Base-by-base conservation (phyloP, 2,113 vertebrate genomes). In the Fulmarus glacialis region DNA sequence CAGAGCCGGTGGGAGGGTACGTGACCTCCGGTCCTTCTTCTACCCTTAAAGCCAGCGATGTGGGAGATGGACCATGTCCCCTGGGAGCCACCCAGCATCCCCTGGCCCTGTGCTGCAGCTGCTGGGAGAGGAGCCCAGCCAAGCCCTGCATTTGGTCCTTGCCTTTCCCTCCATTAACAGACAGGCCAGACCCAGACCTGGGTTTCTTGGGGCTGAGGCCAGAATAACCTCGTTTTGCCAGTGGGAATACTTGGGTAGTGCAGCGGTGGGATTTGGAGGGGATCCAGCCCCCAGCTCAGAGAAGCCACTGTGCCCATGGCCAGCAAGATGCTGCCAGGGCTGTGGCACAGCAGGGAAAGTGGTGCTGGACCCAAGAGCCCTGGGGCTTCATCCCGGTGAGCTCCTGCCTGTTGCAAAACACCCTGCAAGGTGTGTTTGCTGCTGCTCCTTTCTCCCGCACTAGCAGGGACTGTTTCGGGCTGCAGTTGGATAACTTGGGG, bases 341-440 rank as follows among this genome's bases (percentile, higher is more conserved):
- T 71, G 18, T 24, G 68, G 20, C 17, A 58, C 1, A 14, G 66
- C 60, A 82, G 38, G 34, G 16, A 50, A 75, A 60, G 36, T 16
- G 42, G 13, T 66, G 18, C 71, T 20, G 5, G 30, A 23, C 45
- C 59, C 7, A 5, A 36, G 45, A 66, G 42, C 24, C 27, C 29
- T 3, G 2, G 24, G 22, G 11, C 45, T 53, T 82, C 50, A 71
- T n/a, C 62, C 62, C 55, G 60, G 3, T 0, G 0, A 82, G 55
- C 21, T 84, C 26, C 59, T 85, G 15, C 60, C 60, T 75, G n/a
- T 50, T 79, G 45, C 14, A 64, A 47, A 84, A 26, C 47, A 21
- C 40, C 43, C 30, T 1, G 1, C 32, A 62, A 82, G 16, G 23
- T 73, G 12, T 20, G 88, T 70, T 75, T 7, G 2, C 43, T 68